Evolutionary conservation across 2,113 vertebrate species (phyloP).

Genomic region (Corythoichthys haematopterus): DNA sequence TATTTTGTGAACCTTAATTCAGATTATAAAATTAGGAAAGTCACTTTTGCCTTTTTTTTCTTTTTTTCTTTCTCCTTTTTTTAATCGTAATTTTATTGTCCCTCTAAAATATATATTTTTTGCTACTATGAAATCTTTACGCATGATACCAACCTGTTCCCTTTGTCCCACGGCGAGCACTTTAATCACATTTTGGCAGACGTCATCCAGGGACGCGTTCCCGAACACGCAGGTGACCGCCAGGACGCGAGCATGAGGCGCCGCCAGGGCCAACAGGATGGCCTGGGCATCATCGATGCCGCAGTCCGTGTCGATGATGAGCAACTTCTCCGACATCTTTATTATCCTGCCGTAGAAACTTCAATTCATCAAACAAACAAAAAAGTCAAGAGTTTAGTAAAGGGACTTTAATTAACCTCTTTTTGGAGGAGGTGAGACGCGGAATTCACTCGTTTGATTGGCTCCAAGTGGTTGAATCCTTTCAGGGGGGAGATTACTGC

Average conservation of each 20-base stretch:
- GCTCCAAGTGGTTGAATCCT: neutral
- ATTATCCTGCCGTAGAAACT: conserved; percentile 19
- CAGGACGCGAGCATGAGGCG: conserved; percentile 60
- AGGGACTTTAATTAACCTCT: neutral
- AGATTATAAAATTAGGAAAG: too few relatives aligned
- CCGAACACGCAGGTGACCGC: conserved; percentile 74
- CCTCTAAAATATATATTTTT: too few relatives aligned
- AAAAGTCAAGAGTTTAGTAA: neutral
- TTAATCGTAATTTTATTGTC: too few relatives aligned
- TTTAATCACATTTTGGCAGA: conserved; percentile 71
- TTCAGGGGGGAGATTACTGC: neutral
- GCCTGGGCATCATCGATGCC: conserved; percentile 78
- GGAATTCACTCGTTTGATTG: neutral
- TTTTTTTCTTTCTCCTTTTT: too few relatives aligned
- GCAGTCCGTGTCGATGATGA: conserved; percentile 76
- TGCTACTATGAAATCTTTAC: too few relatives aligned
- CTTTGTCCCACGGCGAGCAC: conserved; percentile 68
- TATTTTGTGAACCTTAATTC: too few relatives aligned
- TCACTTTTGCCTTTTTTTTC: too few relatives aligned
- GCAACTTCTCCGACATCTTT: conserved; percentile 63
- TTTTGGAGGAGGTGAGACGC: neutral
- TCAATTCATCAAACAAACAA: neutral
- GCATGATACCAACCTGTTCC: conserved; percentile 46
- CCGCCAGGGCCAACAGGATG: conserved; percentile 69
- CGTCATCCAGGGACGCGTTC: conserved; percentile 62